phyloP scores from a whole-genome alignment of 1,140 invertebrate genomes.

The Bombus ignitus region DNA sequence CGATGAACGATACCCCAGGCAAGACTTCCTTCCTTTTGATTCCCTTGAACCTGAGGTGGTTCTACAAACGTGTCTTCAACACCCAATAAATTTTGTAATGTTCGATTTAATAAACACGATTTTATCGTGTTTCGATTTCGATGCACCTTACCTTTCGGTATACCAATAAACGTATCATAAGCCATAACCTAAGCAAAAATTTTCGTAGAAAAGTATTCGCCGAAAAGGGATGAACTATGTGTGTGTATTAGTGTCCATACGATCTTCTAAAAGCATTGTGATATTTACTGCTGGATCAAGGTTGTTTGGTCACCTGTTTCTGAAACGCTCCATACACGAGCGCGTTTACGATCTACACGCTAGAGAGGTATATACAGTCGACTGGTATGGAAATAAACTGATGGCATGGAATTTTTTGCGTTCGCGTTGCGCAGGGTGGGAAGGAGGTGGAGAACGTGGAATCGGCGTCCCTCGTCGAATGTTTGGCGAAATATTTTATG shows the following conservation, averaged over 20 bases:
- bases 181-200: not conserved
- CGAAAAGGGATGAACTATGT: not conserved
- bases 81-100: not conserved
- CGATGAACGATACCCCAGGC: not conserved
- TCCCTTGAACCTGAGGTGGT: not conserved
- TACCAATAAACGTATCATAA: not conserved
- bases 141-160: not conserved
- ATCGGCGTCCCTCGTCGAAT: conserved; percentile 52
- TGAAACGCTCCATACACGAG: not conserved
- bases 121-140: not conserved
- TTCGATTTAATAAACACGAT: not conserved
- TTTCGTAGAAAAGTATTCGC: not conserved
- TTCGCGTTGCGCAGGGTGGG: not conserved
- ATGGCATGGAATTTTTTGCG: conserved; percentile 41
- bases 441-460: not conserved
- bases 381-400: conserved; percentile 42
- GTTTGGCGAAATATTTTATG: conserved; percentile 63
- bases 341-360: not conserved
- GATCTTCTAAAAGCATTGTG: not conserved
- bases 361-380: not conserved
- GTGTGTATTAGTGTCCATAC: no score
- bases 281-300: not conserved
- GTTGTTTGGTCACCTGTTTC: not conserved
- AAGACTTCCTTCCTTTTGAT: not conserved
- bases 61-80: not conserved